These are phyloP conservation scores for Drosophila gaucha DNA, from an alignment of 2,888 invertebrate species.

Conservation along the genomic window DNA sequence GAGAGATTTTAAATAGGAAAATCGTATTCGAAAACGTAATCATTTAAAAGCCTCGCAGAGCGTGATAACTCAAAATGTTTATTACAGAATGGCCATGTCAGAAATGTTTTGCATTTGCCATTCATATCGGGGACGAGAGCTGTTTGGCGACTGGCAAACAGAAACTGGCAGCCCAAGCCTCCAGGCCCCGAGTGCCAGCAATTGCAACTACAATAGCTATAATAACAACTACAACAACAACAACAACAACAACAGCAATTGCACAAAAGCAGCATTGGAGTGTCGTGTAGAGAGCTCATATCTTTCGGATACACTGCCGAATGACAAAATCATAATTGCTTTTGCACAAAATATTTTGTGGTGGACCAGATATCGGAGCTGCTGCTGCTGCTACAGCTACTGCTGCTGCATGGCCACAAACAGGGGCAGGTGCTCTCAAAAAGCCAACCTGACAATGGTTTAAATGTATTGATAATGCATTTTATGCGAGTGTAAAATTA, in stretches of 20 bases:
- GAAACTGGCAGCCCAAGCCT: constrained; percentile 15
- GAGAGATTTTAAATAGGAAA: constrained; percentile 12
- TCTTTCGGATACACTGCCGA: constrained; percentile 60
- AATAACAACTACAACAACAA: background rate
- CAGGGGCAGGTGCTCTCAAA: constrained; percentile 14
- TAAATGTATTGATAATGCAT: constrained; percentile 82
- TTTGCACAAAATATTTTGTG: constrained; percentile 72
- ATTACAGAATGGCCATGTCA: constrained; percentile 58
- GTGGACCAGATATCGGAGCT: constrained; percentile 36
- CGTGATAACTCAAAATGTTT: constrained; percentile 59
- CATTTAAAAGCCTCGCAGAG: constrained; percentile 40
- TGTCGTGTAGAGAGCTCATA: constrained; percentile 54
- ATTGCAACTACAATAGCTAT: constrained; percentile 6
- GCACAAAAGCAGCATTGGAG: constrained; percentile 17
- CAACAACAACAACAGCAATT: constrained; percentile 10
- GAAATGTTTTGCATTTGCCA: constrained; percentile 43
- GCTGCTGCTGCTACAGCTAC: background rate
- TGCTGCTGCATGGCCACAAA: background rate
- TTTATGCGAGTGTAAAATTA: constrained; percentile 75
- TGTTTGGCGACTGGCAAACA: constrained; percentile 12
- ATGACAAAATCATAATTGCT: constrained; percentile 82
- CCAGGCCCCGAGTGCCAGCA: constrained; percentile 24
- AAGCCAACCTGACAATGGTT: constrained; percentile 71
- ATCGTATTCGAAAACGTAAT: constrained; percentile 45
- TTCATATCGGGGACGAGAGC: constrained; percentile 12